Evolutionary conservation across 2,888 invertebrate genomes (phyloP).

Genomic region (Drosophila pegasa): DNA sequence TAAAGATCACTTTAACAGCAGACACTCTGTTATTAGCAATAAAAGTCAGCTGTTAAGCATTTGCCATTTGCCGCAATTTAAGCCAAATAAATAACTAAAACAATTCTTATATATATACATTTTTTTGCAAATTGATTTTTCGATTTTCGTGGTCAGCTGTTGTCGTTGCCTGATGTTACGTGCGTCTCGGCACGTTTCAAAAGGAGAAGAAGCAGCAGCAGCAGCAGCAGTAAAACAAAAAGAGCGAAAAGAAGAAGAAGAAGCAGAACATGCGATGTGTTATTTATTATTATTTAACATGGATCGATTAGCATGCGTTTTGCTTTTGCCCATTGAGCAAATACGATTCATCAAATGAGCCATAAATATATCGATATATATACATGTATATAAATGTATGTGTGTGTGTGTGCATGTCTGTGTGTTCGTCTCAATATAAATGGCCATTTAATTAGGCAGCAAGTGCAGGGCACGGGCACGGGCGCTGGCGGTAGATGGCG

Average conservation of each 20-base stretch:
- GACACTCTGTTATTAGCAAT: background rate
- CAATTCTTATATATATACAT: slow-evolving; percentile 13
- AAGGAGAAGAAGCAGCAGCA: background rate
- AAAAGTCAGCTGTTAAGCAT: slow-evolving; percentile 9
- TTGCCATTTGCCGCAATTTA: slow-evolving; percentile 17
- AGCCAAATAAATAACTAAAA: slow-evolving; percentile 10
- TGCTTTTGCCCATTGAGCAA: slow-evolving; percentile 29
- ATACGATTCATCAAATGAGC: slow-evolving; percentile 69
- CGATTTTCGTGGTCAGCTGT: slow-evolving; percentile 45
- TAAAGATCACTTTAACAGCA: background rate
- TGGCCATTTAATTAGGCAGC: slow-evolving; percentile 60
- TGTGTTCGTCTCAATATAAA: slow-evolving; percentile 50
- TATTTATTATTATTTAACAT: slow-evolving; percentile 48
- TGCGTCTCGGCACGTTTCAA: slow-evolving; percentile 63
- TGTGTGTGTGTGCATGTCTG: background rate
- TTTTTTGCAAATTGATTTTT: slow-evolving; percentile 66
- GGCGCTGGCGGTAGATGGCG: slow-evolving; percentile 63
- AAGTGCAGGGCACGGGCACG: slow-evolving; percentile 11
- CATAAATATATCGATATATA: slow-evolving; percentile 50
- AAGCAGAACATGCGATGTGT: slow-evolving; percentile 49
- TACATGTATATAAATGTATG: background rate
- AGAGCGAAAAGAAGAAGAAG: background rate
- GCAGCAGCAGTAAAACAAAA: background rate
- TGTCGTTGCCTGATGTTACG: slow-evolving; percentile 46
- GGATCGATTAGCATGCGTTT: slow-evolving; percentile 38